A percentile compares a stretch with the other conserved stretches of the same genome.
phyloP scores from a whole-genome alignment of 2,888 invertebrate species.

The Plagodis dolabraria region DNA sequence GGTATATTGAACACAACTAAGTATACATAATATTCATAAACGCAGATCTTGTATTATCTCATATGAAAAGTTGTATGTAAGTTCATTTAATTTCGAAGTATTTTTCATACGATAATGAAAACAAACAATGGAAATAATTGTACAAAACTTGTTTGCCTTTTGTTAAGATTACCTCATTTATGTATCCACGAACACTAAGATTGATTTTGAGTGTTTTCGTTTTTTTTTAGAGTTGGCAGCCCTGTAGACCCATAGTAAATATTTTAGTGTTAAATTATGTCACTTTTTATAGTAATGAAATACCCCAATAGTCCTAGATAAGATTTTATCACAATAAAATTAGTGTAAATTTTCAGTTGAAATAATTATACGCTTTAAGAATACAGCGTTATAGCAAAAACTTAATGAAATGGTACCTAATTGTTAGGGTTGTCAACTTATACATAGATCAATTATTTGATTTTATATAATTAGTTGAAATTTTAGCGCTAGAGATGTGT shows the following conservation, averaged over 20 bases:
- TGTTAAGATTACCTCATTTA: constrained; percentile 56
- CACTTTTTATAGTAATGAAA: neutral
- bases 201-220: constrained; percentile 23
- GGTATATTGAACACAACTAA: too few species aligned
- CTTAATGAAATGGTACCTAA: too few species aligned
- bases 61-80: too few species aligned
- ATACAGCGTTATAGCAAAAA: too few species aligned
- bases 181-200: constrained; percentile 38
- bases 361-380: too few species aligned
- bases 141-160: constrained; percentile 63
- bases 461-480: too few species aligned
- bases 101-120: constrained; percentile 29
- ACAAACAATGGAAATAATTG: constrained; percentile 53
- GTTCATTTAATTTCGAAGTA: constrained; percentile 14
- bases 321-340: neutral
- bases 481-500: too few species aligned
- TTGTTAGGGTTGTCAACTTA: constrained; percentile 18
- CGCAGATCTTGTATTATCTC: too few species aligned
- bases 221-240: constrained; percentile 23
- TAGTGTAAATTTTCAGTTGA: too few species aligned
- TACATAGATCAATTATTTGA: neutral
- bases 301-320: constrained; percentile 1
- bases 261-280: neutral
- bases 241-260: constrained; percentile 5
- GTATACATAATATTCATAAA: too few species aligned